Evolutionary conservation across 2,888 invertebrate species (phyloP).

Genomic region (Pardosa pseudoannulata): DNA sequence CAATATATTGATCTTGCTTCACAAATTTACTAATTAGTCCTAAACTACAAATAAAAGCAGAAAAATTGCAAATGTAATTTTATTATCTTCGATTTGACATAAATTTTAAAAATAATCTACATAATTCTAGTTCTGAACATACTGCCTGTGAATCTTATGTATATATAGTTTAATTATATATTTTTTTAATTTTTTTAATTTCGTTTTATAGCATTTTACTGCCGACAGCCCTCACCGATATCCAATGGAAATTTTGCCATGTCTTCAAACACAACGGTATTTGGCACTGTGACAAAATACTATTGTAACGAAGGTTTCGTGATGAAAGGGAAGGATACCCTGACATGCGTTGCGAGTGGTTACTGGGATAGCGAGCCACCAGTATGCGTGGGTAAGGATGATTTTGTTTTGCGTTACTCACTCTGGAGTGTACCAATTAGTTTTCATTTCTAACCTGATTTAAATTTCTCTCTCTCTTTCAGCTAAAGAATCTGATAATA

Average conservation of each 20-base stretch:
- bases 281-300: conserved; percentile 87
- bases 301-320: conserved; percentile 84
- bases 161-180: too few relatives aligned
- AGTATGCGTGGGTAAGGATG: conserved; percentile 80
- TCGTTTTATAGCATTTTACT: conserved; percentile 82
- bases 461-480: not conserved
- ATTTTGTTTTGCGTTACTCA: not conserved
- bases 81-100: too few relatives aligned
- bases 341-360: conserved; percentile 86
- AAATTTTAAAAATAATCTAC: too few relatives aligned
- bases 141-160: too few relatives aligned
- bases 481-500: conserved; percentile 23
- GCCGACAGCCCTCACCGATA: conserved; percentile 84
- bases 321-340: conserved; percentile 83
- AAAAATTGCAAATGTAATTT: too few relatives aligned
- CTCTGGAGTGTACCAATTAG: too few relatives aligned
- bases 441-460: too few relatives aligned
- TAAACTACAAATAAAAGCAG: too few relatives aligned
- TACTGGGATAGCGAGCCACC: conserved; percentile 88
- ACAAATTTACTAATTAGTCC: too few relatives aligned
- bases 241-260: conserved; percentile 80
- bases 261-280: conserved; percentile 78
- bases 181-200: too few relatives aligned
- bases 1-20: too few relatives aligned
- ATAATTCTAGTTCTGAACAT: too few relatives aligned